These are phyloP conservation scores for Enteromius argenteus DNA, from an alignment of 2,797 vertebrate genomes.

Conservation along the genomic window DNA sequence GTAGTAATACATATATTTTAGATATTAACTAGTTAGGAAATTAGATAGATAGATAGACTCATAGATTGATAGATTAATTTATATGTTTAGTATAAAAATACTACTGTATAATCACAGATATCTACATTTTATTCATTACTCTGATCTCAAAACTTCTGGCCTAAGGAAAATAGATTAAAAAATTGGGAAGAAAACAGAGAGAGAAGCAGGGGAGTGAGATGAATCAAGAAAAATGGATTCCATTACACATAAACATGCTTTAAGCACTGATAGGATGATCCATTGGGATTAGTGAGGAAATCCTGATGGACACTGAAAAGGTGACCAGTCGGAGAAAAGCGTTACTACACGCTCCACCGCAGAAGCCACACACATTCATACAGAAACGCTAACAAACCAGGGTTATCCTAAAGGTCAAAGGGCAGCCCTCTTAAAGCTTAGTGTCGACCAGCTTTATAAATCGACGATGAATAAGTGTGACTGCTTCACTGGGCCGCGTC, in stretches of 20 bases:
- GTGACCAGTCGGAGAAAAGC: slow-evolving; percentile 74
- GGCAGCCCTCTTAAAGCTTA: slow-evolving; percentile 44
- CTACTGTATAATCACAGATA: background rate
- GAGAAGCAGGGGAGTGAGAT: slow-evolving; percentile 8
- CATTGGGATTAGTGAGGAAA: slow-evolving; percentile 77
- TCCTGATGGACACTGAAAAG: slow-evolving; percentile 80
- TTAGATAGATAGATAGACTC: too few species aligned
- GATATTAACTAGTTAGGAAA: background rate
- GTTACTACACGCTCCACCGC: slow-evolving; percentile 45
- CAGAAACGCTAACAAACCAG: slow-evolving; percentile 18
- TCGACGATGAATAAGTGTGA: slow-evolving; percentile 36
- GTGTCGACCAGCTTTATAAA: slow-evolving; percentile 26
- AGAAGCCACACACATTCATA: slow-evolving; percentile 35
- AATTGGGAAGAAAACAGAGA: slow-evolving; percentile 1
- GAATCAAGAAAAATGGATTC: slow-evolving; percentile 71
- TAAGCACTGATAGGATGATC: slow-evolving; percentile 80
- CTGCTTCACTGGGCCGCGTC: slow-evolving; percentile 27
- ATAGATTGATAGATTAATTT: too few species aligned
- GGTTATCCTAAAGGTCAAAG: slow-evolving; percentile 47
- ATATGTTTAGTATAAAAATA: background rate
- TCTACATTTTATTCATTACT: background rate
- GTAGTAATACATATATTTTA: too few species aligned
- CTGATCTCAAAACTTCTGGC: slow-evolving; percentile 14
- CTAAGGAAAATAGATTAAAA: slow-evolving; percentile 1
- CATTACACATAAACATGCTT: slow-evolving; percentile 79